Conservation (phyloP, 1,140 invertebrate species). For the Wiebesia pumilae region DNA sequence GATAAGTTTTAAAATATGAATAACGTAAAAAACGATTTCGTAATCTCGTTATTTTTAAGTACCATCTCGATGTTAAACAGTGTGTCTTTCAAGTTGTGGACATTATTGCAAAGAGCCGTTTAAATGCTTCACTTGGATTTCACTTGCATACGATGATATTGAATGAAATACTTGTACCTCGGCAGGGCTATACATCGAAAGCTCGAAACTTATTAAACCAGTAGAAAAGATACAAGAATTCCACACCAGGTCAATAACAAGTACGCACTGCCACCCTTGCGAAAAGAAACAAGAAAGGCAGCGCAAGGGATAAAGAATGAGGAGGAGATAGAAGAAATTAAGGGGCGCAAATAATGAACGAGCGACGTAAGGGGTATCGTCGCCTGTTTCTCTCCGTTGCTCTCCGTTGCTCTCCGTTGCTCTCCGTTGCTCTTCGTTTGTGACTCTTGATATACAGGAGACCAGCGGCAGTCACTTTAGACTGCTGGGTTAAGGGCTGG, state of each 20-base stretch:
- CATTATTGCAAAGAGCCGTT: no score
- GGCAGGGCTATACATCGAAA: not conserved
- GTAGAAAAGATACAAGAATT: constrained; percentile 13
- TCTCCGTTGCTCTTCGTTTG: not conserved
- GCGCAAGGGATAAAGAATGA: not conserved
- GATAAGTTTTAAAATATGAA: no score
- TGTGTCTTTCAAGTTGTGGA: no score
- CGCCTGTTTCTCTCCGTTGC: not conserved
- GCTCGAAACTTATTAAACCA: constrained; percentile 20
- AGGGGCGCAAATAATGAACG: constrained; percentile 50
- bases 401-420: not conserved
- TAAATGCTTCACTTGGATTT: no score
- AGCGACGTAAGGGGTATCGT: constrained; percentile 35
- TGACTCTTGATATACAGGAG: constrained; percentile 46
- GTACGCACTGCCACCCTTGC: not conserved
- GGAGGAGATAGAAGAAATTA: constrained; percentile 39
- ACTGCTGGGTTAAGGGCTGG: constrained; percentile 27
- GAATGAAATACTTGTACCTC: no score
- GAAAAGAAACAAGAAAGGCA: not conserved
- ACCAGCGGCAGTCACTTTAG: constrained; percentile 43
- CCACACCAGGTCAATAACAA: constrained; percentile 33
- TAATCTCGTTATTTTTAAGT: no score
- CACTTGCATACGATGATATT: no score
- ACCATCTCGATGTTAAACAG: no score
- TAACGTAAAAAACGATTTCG: no score